Evolutionary conservation across 2,797 vertebrate species (phyloP).

Genomic region (Rhincodon typus): DNA sequence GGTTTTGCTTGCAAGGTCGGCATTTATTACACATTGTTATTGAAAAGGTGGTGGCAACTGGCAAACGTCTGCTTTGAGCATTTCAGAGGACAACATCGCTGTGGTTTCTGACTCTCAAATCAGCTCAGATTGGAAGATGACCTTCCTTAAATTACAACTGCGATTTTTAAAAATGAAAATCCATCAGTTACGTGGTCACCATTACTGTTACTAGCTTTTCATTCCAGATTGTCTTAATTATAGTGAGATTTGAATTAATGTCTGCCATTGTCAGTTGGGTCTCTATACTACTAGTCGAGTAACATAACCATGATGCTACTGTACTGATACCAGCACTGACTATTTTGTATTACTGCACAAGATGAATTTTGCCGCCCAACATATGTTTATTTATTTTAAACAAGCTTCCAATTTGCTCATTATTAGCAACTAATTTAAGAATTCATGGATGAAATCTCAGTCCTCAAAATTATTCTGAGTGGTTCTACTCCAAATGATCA

Average conservation of each 20-base stretch:
- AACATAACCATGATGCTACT: too few relatives aligned
- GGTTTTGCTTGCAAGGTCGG: too few relatives aligned
- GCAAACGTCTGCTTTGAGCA: too few relatives aligned
- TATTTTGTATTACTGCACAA: background rate
- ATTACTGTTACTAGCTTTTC: background rate
- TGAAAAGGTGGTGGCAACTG: too few relatives aligned
- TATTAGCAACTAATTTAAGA: background rate
- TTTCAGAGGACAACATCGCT: too few relatives aligned
- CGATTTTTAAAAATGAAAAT: too few relatives aligned
- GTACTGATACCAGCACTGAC: too few relatives aligned
- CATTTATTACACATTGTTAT: too few relatives aligned
- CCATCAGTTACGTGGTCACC: background rate
- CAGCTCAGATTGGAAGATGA: background rate
- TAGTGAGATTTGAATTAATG: background rate
- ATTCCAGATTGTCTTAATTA: background rate
- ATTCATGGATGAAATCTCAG: background rate
- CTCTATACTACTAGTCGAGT: too few relatives aligned
- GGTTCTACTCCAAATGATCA: background rate
- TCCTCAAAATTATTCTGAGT: background rate
- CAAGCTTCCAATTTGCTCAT: background rate
- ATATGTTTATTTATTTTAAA: background rate
- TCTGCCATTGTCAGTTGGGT: background rate
- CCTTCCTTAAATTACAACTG: background rate
- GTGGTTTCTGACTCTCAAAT: background rate
- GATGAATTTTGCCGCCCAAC: background rate